Evolutionary conservation across 2,113 vertebrate genomes (phyloP), one percentile per base, ranked within the genome.

Genomic region (Thryonomys swinderianus): DNA sequence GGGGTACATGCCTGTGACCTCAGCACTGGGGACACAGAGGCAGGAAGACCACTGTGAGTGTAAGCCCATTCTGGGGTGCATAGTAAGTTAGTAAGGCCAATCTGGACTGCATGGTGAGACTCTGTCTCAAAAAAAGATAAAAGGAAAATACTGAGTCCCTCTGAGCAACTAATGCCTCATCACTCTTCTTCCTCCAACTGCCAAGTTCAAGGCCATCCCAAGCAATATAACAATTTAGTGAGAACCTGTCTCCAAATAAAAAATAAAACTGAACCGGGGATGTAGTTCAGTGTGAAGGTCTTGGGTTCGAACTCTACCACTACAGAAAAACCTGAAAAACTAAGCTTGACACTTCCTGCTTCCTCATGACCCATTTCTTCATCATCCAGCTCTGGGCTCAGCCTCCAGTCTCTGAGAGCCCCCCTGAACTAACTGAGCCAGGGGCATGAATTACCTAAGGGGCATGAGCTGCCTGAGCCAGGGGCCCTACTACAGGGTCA

Each of bases 341-440:
- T 13, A 62, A 81, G 30, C 45, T 40, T 87, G 69, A 91, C 57
- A 92, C 62, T 95, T 95, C 90, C 94, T 97, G 92, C 76, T 87
- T 92, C 91, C 78, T 96, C 67, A 84, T 79, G 37, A 95, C 81
- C 82, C 61, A 57, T 34, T 90, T 92, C 86, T 87, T 62, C 85
- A 93, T 61, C 88, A 84, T 34, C n/a, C 61, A 71, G 81, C 62
- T 27, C 59, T 89, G 73, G 51, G 86, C 90, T 88, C 34, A 40
- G 81, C 32, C 62, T 27, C 55, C 23, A 25, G 7, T 18, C 51
- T 79, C 73, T 27, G 40, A 73, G 40, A 73, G 4, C 23, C 34
- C 37, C 71, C 67, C 62, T n/a, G 71, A 82, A 80, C 32, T 1
- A 37, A 32, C 51, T 76, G 71, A 85, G 55, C 81, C 20, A 27